Percentiles rank a stretch among this genome's conserved stretches.
Evolutionary conservation across 92 coral and sea anemone species (phyloP).

Genomic region (Palythoa heliodiscus): DNA sequence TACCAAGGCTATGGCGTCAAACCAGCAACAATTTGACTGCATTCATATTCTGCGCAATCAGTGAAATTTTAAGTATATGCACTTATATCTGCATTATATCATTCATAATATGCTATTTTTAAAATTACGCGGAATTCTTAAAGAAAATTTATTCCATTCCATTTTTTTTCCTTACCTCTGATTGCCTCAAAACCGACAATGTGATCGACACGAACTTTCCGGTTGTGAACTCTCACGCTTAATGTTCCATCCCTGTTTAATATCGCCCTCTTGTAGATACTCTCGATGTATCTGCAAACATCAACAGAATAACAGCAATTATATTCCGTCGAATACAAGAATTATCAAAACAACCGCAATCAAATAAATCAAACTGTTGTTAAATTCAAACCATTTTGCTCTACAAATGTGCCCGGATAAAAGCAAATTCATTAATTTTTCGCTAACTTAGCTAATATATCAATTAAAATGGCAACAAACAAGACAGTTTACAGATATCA

Average conservation of each 20-base stretch:
- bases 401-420: too few species aligned
- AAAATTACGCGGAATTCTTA: too few species aligned
- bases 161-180: neutral
- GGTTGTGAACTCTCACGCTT: slow-evolving; percentile 16
- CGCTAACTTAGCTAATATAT: neutral
- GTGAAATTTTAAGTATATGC: too few species aligned
- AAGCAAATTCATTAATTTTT: too few species aligned
- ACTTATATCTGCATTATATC: too few species aligned
- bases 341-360: neutral
- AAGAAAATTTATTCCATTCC: neutral
- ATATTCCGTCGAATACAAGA: neutral
- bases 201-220: neutral
- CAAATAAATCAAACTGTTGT: neutral
- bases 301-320: neutral
- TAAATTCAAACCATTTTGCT: too few species aligned
- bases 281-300: neutral
- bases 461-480: too few species aligned
- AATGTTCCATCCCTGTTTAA: slow-evolving; percentile 23
- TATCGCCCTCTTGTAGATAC: slow-evolving; percentile 17
- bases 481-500: too few species aligned
- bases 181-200: neutral
- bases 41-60: too few species aligned
- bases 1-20: neutral
- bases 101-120: too few species aligned
- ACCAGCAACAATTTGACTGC: neutral